Evolutionary conservation across 2,113 vertebrate genomes (phyloP), one percentile per base, ranked within the genome.

Genomic region (Junco hyemalis): DNA sequence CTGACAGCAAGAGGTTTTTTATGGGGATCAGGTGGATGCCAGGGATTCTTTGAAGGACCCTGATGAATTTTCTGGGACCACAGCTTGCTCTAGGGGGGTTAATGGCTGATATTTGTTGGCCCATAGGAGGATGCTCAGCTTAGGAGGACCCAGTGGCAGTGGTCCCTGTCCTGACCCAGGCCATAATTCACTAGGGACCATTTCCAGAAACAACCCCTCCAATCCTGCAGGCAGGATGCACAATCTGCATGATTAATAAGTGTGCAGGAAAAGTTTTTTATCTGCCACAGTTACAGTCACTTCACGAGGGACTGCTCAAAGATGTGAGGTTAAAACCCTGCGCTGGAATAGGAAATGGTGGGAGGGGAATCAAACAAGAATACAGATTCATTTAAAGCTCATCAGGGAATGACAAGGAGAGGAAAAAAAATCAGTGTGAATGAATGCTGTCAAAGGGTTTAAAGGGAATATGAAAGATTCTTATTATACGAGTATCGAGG

Each of bases 331-430:
- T 92, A 83, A 93, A 94, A 92, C 44, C n/a, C 79, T 73, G 19
- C 11, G 15, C 82, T 68, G 68, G 64, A 83, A 66, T 21, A 53
- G 42, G 63, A 74, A 88, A 69, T 0, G 3, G 76, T 71, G 76
- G 36, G 71, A 91, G 86, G 79, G 86, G 86, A 94, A 91, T 86
- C 48, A 91, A 87, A 78, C 40, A 69, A 63, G 85, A 96, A 95
- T 83, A 89, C 48, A 92, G 81, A 96, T 83, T 94, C 7, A 3
- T 92, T 96, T 95, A 91, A 84, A 76, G 50, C 88, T 95, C 86
- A 94, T 80, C 54, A 54, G 92, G 88, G 91, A 94, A 92, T 80
- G 69, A 69, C 90, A 88, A 92, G 33, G 64, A 35, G 26, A 35
- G 24, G 14, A 54, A 85, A 88, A 86, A 79, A 86, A 47, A 47